Conservation (phyloP, 2,797 vertebrate genomes). For the Cyclopterus lumpus region DNA sequence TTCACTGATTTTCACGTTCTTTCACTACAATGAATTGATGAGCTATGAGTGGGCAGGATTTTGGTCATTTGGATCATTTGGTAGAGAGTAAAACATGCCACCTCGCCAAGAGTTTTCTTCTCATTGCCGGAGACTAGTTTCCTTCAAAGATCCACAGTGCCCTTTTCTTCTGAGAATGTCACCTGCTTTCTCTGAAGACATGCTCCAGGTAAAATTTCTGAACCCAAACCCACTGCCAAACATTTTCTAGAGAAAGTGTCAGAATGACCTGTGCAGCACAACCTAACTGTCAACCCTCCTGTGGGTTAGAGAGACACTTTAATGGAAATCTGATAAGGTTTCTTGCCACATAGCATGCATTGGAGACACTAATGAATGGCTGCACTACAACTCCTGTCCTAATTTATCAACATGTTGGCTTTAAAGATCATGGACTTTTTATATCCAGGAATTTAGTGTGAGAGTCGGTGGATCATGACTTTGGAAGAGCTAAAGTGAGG, state of each 20-base stretch:
- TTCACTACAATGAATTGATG: neutral
- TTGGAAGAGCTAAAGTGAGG: slow-evolving; percentile 6
- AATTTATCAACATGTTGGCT: slow-evolving; percentile 3
- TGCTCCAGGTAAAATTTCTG: slow-evolving; percentile 58
- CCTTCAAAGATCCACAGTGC: slow-evolving; percentile 45
- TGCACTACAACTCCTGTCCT: slow-evolving; percentile 42
- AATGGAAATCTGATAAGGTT: slow-evolving; percentile 8
- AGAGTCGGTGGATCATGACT: slow-evolving; percentile 3
- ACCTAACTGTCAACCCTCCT: slow-evolving; percentile 5
- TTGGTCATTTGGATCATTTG: slow-evolving; percentile 23
- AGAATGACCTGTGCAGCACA: slow-evolving; percentile 32
- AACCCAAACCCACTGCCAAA: slow-evolving; percentile 75
- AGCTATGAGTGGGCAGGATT: slow-evolving; percentile 21
- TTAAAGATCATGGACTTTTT: neutral
- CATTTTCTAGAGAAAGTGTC: slow-evolving; percentile 56
- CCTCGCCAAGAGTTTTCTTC: slow-evolving; percentile 24
- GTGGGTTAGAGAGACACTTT: slow-evolving; percentile 27
- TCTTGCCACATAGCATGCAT: slow-evolving; percentile 41
- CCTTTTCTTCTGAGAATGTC: slow-evolving; percentile 63
- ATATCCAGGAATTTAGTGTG: slow-evolving; percentile 7
- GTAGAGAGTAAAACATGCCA: slow-evolving; percentile 29
- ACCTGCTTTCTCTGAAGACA: slow-evolving; percentile 39
- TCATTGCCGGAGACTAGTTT: slow-evolving; percentile 35
- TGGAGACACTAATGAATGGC: slow-evolving; percentile 33
- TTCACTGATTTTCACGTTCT: slow-evolving; percentile 18